Conservation (phyloP, 1,140 invertebrate species). For the Agraylea sexmaculata region DNA sequence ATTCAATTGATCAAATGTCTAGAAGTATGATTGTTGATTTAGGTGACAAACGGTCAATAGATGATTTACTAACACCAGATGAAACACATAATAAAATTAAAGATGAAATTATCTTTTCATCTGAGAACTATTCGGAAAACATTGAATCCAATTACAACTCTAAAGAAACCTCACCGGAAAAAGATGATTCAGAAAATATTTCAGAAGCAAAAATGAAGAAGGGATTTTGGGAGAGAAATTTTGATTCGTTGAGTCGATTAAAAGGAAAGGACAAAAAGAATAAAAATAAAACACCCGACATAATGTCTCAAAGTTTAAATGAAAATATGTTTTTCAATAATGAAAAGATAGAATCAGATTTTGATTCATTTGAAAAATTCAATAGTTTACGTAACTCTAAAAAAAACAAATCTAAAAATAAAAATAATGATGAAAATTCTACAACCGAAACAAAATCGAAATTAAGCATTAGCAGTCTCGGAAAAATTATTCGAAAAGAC, state of each 20-base stretch:
- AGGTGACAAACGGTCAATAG: conserved; percentile 26
- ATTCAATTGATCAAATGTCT: conserved; percentile 44
- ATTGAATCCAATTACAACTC: background rate
- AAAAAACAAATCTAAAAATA: conserved; percentile 29
- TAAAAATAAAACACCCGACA: conserved; percentile 34
- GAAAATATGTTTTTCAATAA: conserved; percentile 46
- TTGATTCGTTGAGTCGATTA: conserved; percentile 31
- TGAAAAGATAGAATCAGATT: conserved; percentile 34
- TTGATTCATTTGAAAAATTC: conserved; percentile 31
- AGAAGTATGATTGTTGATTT: conserved; percentile 42
- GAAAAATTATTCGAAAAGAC: conserved; percentile 20
- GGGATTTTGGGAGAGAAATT: conserved; percentile 42
- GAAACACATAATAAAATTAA: conserved; percentile 12
- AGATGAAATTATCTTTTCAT: conserved; percentile 7
- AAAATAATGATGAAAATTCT: conserved; percentile 22
- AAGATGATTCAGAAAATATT: conserved; percentile 22
- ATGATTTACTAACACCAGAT: conserved; percentile 21
- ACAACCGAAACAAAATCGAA: conserved; percentile 25
- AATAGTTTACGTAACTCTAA: conserved; percentile 36
- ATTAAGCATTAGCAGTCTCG: conserved; percentile 2
- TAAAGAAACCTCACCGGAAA: background rate
- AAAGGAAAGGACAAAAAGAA: conserved; percentile 36
- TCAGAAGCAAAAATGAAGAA: conserved; percentile 32
- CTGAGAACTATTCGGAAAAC: conserved; percentile 18
- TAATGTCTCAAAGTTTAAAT: conserved; percentile 49